Base-by-base conservation (phyloP, 2,888 invertebrate genomes). In the Alitta virens region DNA sequence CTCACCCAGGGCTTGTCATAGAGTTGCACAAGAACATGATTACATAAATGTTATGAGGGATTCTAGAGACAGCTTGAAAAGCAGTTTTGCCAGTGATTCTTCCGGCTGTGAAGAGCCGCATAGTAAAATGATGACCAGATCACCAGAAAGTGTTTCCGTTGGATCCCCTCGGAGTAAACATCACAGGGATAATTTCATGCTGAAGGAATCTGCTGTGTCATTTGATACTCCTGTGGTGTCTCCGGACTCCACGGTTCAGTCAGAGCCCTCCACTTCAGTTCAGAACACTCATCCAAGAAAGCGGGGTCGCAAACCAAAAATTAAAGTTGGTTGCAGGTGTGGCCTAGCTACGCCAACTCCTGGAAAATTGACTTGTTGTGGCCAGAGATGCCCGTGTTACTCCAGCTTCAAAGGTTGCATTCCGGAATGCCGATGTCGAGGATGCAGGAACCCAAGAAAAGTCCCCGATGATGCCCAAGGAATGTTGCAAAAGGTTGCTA, bases 321-420 rank as follows among this genome's bases (percentile, higher is more conserved):
- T 26, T 5, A 57, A 51, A 33, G 14, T 57, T 50, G 91, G 92
- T 16, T 95, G 94, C 78, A 86, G 94, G 64, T 95, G 95, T 84
- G 94, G 94, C 2, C 91, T 92, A 82, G 91, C 93, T 0, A 92
- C 94, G 0, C 88, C 91, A 0, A 90, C 90, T 21, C 93, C 94
- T 0, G 93, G 93, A 2, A 93, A 92, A 79, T 83, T 94, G 50
- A 94, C 94, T 0, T 96, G 95, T 78, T 93, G 94, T 76, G 94
- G 94, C 0, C 94, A 94, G 79, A 85, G 95, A 66, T 96, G 95
- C 83, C 93, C 94, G 0, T 96, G 95, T 82, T 96, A 95, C 82
- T 92, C 92, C 2, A 91, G 91, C 69, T 90, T 91, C 70, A 91
- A 91, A 79, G 90, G 92, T 0, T 96, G 95, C 78, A 86, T 90